A percentile compares a stretch with the other conserved stretches of the same genome.
Conservation (phyloP, 2,888 invertebrate genomes). For the Tyria jacobaeae region DNA sequence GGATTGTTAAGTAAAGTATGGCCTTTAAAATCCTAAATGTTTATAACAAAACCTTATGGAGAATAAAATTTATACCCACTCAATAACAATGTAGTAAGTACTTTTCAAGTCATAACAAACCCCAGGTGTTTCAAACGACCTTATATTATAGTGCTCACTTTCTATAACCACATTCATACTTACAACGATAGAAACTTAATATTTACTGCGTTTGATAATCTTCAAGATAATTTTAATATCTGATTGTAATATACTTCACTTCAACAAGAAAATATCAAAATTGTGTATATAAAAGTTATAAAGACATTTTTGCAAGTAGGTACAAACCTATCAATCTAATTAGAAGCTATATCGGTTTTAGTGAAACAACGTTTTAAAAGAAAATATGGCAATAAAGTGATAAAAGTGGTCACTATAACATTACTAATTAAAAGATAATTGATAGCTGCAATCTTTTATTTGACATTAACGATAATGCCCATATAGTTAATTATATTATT, state of each 20-base stretch:
- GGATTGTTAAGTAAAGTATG: too few species aligned
- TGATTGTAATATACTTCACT: too few species aligned
- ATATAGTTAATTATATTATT: constrained; percentile 16
- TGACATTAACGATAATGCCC: constrained; percentile 33
- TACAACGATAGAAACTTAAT: too few species aligned
- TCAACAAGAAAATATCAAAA: too few species aligned
- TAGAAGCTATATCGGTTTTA: neutral
- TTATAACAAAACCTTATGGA: neutral
- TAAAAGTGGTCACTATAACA: constrained; percentile 28
- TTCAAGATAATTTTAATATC: too few species aligned
- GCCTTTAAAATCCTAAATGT: too few species aligned
- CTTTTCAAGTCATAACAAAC: neutral
- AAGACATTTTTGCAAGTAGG: too few species aligned
- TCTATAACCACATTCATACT: too few species aligned
- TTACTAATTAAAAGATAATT: constrained; percentile 40
- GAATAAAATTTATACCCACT: neutral
- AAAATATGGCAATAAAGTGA: constrained; percentile 14
- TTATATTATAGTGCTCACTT: neutral
- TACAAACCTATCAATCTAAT: neutral
- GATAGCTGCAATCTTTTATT: constrained; percentile 23
- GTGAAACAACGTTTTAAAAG: neutral
- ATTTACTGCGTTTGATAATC: too few species aligned
- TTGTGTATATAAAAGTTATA: too few species aligned
- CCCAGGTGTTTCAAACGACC: neutral
- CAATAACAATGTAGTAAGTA: neutral